Evolutionary conservation across 2,797 vertebrate species (phyloP).

Genomic region (Characodon lateralis): DNA sequence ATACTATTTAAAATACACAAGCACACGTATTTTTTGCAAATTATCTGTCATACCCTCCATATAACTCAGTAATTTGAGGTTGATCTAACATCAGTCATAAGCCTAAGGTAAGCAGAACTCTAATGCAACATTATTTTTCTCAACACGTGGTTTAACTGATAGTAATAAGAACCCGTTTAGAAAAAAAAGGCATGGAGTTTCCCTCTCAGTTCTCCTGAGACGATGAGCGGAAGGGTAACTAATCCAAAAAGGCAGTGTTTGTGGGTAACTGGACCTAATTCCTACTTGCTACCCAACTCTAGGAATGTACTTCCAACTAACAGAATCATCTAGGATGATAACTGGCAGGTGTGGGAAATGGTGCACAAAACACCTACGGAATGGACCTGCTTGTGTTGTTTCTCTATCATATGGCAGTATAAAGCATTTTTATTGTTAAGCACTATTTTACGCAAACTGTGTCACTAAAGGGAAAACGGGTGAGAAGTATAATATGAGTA

Average conservation of each 20-base stretch:
- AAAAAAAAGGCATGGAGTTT: conserved; percentile 79
- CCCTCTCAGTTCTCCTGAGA: conserved; percentile 81
- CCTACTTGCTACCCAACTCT: conserved; percentile 74
- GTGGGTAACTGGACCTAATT: conserved; percentile 71
- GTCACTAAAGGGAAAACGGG: conserved; percentile 75
- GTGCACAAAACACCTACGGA: conserved; percentile 76
- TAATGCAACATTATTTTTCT: conserved; percentile 48
- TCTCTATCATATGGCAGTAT: conserved; percentile 82
- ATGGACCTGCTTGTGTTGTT: conserved; percentile 81
- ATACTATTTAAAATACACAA: conserved; percentile 42
- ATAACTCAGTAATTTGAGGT: conserved; percentile 43
- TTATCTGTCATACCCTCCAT: conserved; percentile 41
- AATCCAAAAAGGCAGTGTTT: conserved; percentile 78
- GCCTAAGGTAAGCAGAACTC: conserved; percentile 32
- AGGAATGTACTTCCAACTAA: conserved; percentile 80
- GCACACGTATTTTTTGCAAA: conserved; percentile 16
- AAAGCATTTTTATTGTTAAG: conserved; percentile 82
- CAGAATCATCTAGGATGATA: conserved; percentile 68
- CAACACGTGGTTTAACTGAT: conserved; percentile 38
- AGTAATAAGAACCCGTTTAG: conserved; percentile 73
- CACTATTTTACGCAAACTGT: conserved; percentile 78
- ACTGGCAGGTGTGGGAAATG: conserved; percentile 78
- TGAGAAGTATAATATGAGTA: conserved; percentile 68
- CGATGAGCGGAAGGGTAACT: conserved; percentile 68
- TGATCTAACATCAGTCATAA: conserved; percentile 36